These are phyloP conservation scores for Melanotaenia nigrans DNA, from an alignment of 2,797 vertebrate genomes.

Conservation along the genomic window DNA sequence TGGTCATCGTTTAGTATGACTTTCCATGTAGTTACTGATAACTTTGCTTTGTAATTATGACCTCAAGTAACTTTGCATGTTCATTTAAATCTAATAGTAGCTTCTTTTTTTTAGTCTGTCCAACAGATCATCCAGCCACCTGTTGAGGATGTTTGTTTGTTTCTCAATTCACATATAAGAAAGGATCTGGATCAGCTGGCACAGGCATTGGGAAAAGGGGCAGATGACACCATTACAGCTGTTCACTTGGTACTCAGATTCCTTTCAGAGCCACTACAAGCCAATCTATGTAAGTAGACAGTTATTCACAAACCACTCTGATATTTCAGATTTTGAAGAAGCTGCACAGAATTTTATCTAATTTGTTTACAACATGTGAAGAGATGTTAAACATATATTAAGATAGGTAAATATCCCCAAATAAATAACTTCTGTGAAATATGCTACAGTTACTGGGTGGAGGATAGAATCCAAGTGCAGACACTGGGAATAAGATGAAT, in stretches of 20 bases:
- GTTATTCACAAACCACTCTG: fast-evolving
- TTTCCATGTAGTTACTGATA: background rate
- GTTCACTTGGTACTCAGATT: slow-evolving; percentile 81
- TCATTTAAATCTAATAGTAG: background rate
- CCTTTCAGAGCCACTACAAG: slow-evolving; percentile 55
- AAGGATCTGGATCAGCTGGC: slow-evolving; percentile 84
- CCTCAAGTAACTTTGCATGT: background rate
- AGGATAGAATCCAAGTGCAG: too few relatives aligned
- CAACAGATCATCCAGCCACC: slow-evolving; percentile 75
- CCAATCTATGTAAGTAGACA: slow-evolving; percentile 73
- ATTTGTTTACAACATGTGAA: too few relatives aligned
- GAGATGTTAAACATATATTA: too few relatives aligned
- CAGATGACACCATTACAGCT: slow-evolving; percentile 78
- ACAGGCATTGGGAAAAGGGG: slow-evolving; percentile 81
- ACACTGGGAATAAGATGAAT: too few relatives aligned
- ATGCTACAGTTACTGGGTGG: too few relatives aligned
- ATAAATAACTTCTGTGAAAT: background rate
- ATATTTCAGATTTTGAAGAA: background rate
- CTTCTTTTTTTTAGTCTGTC: slow-evolving; percentile 17
- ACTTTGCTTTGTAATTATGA: background rate
- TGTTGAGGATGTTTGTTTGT: slow-evolving; percentile 63
- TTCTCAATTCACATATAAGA: slow-evolving; percentile 80
- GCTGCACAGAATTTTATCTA: too few relatives aligned
- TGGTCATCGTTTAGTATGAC: background rate
- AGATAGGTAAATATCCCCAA: background rate